A percentile compares a stretch with the other conserved stretches of the same genome.
phyloP scores from a whole-genome alignment of 1,140 invertebrate species.

The Drosophila tsacasi region DNA sequence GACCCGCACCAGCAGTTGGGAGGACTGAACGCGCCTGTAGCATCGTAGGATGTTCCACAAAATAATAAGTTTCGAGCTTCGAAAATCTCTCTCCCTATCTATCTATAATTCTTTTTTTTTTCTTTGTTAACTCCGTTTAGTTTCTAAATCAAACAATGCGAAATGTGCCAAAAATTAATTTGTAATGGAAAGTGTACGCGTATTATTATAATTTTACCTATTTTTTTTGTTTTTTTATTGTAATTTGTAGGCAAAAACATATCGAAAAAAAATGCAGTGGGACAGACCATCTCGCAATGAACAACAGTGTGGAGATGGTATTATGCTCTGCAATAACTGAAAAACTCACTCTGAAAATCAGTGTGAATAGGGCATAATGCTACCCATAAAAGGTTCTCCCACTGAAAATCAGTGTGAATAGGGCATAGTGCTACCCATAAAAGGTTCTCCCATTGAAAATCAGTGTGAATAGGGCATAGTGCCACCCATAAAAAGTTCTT shows the following conservation, averaged over 20 bases:
- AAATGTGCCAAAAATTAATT: conserved; percentile 83
- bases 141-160: conserved; percentile 49
- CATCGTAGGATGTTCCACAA: background rate
- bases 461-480: background rate
- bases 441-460: background rate
- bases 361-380: background rate
- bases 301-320: too few relatives aligned
- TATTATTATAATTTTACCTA: conserved; percentile 22
- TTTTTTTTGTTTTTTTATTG: conserved; percentile 48
- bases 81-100: conserved; percentile 12
- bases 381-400: background rate
- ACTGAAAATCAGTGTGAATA: background rate
- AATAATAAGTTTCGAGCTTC: background rate
- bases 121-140: conserved; percentile 32
- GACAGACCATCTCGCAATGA: too few relatives aligned
- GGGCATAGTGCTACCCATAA: background rate
- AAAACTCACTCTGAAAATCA: background rate
- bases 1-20: conserved; percentile 85
- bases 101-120: conserved; percentile 12
- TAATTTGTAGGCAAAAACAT: conserved; percentile 53
- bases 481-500: background rate
- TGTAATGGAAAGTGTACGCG: conserved; percentile 51
- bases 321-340: background rate
- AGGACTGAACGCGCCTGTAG: conserved; percentile 80
- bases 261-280: conserved; percentile 31